Conservation (phyloP, 2,113 vertebrate species). For the Terrapene triunguis region DNA sequence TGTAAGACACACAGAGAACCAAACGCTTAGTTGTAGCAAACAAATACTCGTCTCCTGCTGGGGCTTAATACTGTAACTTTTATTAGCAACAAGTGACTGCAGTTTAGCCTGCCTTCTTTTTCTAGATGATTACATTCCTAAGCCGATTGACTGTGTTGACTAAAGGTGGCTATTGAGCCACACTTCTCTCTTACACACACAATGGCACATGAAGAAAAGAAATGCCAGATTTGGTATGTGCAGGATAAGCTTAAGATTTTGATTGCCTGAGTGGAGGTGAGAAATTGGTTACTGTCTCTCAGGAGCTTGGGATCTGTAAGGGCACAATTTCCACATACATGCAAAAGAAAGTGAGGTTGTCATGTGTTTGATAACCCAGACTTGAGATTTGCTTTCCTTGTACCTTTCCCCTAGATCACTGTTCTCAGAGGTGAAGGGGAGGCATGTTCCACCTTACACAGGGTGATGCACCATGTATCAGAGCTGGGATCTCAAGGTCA, state of each 20-base stretch:
- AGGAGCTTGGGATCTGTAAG: background rate
- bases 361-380: background rate
- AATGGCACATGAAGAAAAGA: slow-evolving; percentile 15
- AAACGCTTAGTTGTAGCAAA: slow-evolving; percentile 34
- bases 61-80: slow-evolving; percentile 55
- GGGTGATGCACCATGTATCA: background rate
- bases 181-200: slow-evolving; percentile 53
- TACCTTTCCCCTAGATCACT: background rate
- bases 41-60: slow-evolving; percentile 59
- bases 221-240: background rate
- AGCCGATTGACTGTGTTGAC: slow-evolving; percentile 56
- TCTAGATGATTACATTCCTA: slow-evolving; percentile 63
- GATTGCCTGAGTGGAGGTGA: slow-evolving; percentile 25
- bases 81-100: slow-evolving; percentile 55
- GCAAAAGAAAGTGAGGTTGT: background rate
- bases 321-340: background rate
- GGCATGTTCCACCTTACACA: no score
- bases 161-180: slow-evolving; percentile 65
- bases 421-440: background rate
- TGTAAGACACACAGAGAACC: slow-evolving; percentile 37
- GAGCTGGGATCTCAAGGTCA: background rate
- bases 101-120: slow-evolving; percentile 41
- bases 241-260: slow-evolving; percentile 31
- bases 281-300: background rate
- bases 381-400: background rate